Percentiles rank a stretch among this genome's conserved stretches.
Conservation (phyloP, 30 jellyfish, hydroid and myxozoan genomes). For the Cassiopea xamachana region DNA sequence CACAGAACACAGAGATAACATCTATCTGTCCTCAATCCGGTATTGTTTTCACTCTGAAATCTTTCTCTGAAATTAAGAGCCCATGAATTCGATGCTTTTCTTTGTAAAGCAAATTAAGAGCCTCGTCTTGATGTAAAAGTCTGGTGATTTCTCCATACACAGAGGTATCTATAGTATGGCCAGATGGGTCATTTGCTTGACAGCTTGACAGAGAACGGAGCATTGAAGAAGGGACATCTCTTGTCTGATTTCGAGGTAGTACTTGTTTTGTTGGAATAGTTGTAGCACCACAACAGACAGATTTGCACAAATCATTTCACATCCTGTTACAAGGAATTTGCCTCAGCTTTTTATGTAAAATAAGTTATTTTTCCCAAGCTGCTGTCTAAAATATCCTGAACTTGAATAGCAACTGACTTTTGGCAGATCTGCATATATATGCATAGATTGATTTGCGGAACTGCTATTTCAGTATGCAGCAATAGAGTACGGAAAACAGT, state of each 20-base stretch:
- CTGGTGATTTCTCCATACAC: background rate
- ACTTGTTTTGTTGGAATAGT: background rate
- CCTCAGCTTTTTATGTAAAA: too few species aligned
- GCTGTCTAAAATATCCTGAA: too few species aligned
- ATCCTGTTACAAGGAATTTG: too few species aligned
- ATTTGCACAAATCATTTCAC: too few species aligned
- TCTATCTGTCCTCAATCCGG: conserved; percentile 37
- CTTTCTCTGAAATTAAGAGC: conserved; percentile 62
- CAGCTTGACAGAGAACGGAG: background rate
- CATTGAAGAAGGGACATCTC: background rate
- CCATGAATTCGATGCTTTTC: conserved; percentile 66
- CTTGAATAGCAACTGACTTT: too few species aligned
- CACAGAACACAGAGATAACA: conserved; percentile 40
- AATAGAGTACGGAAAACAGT: too few species aligned
- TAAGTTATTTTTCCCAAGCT: too few species aligned
- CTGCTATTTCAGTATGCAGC: too few species aligned
- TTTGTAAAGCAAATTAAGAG: conserved; percentile 21
- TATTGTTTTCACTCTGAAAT: conserved; percentile 26
- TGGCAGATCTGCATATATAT: too few species aligned
- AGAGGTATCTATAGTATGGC: background rate
- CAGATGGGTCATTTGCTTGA: background rate
- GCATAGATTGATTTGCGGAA: too few species aligned
- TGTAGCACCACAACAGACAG: background rate
- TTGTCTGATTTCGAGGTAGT: background rate
- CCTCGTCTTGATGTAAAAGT: conserved; percentile 46